Base-by-base conservation (phyloP, 2,113 vertebrate species). In the Pagrus major region DNA sequence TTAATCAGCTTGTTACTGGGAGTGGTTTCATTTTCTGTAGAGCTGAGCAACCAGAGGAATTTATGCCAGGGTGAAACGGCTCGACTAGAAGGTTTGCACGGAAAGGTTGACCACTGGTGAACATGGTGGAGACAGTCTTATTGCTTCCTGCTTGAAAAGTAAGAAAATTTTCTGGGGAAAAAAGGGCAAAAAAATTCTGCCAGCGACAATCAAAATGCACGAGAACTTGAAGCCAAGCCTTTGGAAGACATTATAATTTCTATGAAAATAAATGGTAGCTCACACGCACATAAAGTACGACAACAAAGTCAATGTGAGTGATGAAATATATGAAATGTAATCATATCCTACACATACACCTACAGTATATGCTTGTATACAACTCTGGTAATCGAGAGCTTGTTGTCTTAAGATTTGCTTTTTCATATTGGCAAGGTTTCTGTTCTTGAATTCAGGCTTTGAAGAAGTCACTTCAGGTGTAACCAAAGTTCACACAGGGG, bases 31-130 rank as follows among this genome's bases (percentile, higher is more conserved):
- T 41, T 68, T 73, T 65, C 71, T 71, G 8, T 52, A 39, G 44
- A 68, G 68, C 66, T 65, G 61, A 76, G 61, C 54, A 72, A 83
- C 78, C 84, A 85, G 66, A 51, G 39, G 71, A 76, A 31, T 61
- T 15, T 80, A n/a, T 23, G 47, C 75, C 84, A 77, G 33, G 16
- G 10, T 56, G 41, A 60, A 69, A 65, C 9, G 11, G 31, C 56
- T 71, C 4, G 6, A 69, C 71, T 46, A 59, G n/a, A 77, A 51
- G 29, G 23, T 78, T 83, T 76, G 74, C 66, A 85, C 59, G 63
- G 71, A 87, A 86, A 39, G 52, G 75, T n/a, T 88, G 70, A 87
- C 82, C 85, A 59, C 82, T 68, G 69, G 39, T 76, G 76, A 83
- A 66, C 67, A 65, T 35, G 44, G 65, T 42, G 47, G 0, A 77